A percentile compares a stretch with the other conserved stretches of the same genome.
phyloP scores from a whole-genome alignment of 1,140 invertebrate genomes.

The Aphaenogaster ashmeadi region DNA sequence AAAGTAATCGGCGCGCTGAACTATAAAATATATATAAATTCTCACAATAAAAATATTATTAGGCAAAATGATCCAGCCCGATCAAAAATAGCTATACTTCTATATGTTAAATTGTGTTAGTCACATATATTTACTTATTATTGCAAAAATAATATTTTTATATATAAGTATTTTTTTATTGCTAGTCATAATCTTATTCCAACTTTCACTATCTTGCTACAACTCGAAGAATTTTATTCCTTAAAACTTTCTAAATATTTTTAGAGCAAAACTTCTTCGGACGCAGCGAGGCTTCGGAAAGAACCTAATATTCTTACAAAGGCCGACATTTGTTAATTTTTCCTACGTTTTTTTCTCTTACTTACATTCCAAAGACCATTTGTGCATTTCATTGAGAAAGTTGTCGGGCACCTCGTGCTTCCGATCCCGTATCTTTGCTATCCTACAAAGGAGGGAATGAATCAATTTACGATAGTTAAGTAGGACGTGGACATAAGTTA shows the following conservation, averaged over 20 bases:
- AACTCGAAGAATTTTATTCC: neutral
- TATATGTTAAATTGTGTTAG: too few relatives aligned
- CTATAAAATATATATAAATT: too few relatives aligned
- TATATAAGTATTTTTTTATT: neutral
- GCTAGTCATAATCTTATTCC: neutral
- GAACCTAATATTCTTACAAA: neutral
- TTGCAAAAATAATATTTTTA: neutral
- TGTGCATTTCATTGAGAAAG: slow-evolving; percentile 94
- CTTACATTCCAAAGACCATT: slow-evolving; percentile 95
- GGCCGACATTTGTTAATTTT: neutral
- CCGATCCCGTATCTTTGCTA: slow-evolving; percentile 90
- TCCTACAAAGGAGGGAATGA: slow-evolving; percentile 87
- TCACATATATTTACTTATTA: too few relatives aligned
- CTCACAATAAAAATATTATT: too few relatives aligned
- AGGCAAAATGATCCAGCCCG: too few relatives aligned
- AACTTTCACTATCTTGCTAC: neutral
- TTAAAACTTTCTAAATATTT: neutral
- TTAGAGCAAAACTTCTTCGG: neutral
- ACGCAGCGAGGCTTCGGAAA: neutral
- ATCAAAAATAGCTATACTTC: too few relatives aligned
- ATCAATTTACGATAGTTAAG: neutral
- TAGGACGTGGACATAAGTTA: neutral
- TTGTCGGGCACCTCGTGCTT: slow-evolving; percentile 91
- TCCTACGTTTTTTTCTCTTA: neutral
- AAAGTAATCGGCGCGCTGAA: too few relatives aligned